These are phyloP conservation scores for Patella vulgata DNA, from an alignment of 1,140 invertebrate species.

Conservation along the genomic window DNA sequence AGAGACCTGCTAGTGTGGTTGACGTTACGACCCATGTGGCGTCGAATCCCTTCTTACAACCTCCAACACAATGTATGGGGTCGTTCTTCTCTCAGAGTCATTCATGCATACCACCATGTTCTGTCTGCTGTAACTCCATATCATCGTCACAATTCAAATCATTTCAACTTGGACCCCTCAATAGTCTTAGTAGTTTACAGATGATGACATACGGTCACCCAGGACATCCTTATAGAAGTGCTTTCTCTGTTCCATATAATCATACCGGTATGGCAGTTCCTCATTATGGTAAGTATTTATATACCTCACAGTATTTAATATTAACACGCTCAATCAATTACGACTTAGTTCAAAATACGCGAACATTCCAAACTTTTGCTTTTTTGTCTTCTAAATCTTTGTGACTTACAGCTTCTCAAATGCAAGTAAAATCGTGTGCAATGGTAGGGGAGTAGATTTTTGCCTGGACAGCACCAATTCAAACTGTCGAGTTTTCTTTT, in stretches of 20 bases:
- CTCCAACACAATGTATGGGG: slow-evolving; percentile 11
- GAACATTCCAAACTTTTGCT: no score
- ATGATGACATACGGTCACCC: slow-evolving; percentile 20
- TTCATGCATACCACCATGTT: slow-evolving; percentile 23
- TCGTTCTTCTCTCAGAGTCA: slow-evolving; percentile 8
- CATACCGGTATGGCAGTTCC: slow-evolving; percentile 31
- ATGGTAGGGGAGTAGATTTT: no score
- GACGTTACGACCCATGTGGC: slow-evolving; percentile 23
- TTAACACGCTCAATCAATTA: not conserved
- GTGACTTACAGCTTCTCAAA: not conserved
- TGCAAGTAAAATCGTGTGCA: not conserved
- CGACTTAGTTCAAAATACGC: not conserved
- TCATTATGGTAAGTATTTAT: slow-evolving; percentile 34
- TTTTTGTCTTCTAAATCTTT: no score
- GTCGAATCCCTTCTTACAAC: slow-evolving; percentile 23
- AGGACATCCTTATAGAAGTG: slow-evolving; percentile 30
- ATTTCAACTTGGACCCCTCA: slow-evolving; percentile 39
- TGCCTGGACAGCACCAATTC: no score
- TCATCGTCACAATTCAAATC: slow-evolving; percentile 42
- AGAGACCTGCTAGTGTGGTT: slow-evolving; percentile 30
- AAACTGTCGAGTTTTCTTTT: no score
- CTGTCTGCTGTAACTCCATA: slow-evolving; percentile 25
- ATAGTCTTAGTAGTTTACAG: slow-evolving; percentile 34
- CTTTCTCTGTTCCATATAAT: slow-evolving; percentile 39
- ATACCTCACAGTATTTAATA: not conserved